Evolutionary conservation across 1,140 invertebrate genomes (phyloP).

Genomic region (Papilio polytes): DNA sequence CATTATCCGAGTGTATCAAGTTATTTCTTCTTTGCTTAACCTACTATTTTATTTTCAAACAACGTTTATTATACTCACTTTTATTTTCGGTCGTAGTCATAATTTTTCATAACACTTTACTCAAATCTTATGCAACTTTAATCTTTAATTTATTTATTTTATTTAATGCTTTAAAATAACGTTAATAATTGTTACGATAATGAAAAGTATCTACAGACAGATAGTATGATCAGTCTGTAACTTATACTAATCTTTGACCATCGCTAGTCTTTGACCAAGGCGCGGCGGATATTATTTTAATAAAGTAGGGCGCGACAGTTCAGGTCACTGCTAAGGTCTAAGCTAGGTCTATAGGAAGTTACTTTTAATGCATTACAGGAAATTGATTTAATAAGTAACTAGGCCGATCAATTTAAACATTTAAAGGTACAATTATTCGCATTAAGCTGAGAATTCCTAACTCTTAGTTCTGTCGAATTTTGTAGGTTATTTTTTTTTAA

Average conservation of each 20-base stretch:
- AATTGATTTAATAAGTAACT: background rate
- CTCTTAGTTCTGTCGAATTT: no score
- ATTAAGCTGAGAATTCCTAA: no score
- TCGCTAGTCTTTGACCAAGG: background rate
- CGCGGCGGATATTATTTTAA: background rate
- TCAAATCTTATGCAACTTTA: no score
- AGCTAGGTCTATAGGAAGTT: slow-evolving; percentile 2
- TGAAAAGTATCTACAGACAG: background rate
- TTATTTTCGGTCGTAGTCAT: no score
- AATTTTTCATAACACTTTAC: no score
- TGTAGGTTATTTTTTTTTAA: no score
- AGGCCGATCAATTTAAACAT: no score
- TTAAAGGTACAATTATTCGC: no score
- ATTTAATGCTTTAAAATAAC: no score
- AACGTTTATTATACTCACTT: background rate
- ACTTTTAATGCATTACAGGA: background rate
- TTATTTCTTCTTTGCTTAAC: background rate
- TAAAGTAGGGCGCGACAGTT: background rate
- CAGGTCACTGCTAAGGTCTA: slow-evolving; percentile 9
- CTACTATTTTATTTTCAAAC: background rate
- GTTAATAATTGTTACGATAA: background rate
- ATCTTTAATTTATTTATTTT: no score
- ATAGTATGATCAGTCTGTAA: background rate
- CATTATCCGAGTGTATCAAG: background rate
- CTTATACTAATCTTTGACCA: background rate